These are phyloP conservation scores for Conger conger DNA, from an alignment of 2,113 vertebrate genomes.

Conservation along the genomic window DNA sequence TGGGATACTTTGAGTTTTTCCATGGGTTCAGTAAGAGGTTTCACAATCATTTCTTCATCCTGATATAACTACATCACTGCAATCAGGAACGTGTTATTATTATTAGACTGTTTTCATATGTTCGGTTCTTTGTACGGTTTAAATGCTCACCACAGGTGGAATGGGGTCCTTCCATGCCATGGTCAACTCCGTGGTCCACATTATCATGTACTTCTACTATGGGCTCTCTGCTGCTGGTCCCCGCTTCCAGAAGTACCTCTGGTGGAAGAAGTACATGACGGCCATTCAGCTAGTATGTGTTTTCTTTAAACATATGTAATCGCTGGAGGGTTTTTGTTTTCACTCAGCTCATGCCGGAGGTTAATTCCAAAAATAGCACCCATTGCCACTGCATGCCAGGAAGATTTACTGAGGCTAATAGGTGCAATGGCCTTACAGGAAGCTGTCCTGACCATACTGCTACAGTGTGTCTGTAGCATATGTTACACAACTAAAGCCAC, in stretches of 20 bases:
- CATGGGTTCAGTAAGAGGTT: not conserved
- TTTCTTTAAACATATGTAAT: not conserved
- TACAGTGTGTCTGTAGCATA: not conserved
- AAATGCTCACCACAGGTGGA: slow-evolving; percentile 75
- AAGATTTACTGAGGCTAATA: not conserved
- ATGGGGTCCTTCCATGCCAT: slow-evolving; percentile 99
- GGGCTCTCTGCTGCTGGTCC: slow-evolving; percentile 91
- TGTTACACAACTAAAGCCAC: not conserved
- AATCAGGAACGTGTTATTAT: not conserved
- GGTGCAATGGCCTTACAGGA: not conserved
- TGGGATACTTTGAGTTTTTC: not conserved
- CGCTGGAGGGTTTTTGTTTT: not conserved
- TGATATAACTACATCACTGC: not conserved
- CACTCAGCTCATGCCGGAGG: not conserved
- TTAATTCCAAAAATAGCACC: no score
- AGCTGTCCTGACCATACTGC: not conserved
- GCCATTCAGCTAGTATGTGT: slow-evolving; percentile 92
- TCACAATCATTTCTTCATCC: not conserved
- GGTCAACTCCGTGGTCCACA: slow-evolving; percentile 90
- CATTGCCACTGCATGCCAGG: no score
- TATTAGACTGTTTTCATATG: not conserved
- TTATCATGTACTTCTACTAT: slow-evolving; percentile 97
- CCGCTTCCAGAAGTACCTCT: slow-evolving; percentile 92
- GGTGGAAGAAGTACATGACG: slow-evolving; percentile 99
- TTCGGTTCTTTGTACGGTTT: not conserved